Percentiles rank a stretch among this genome's conserved stretches.
Evolutionary conservation across 2,888 invertebrate species (phyloP).

Genomic region (Chloromyia formosa): DNA sequence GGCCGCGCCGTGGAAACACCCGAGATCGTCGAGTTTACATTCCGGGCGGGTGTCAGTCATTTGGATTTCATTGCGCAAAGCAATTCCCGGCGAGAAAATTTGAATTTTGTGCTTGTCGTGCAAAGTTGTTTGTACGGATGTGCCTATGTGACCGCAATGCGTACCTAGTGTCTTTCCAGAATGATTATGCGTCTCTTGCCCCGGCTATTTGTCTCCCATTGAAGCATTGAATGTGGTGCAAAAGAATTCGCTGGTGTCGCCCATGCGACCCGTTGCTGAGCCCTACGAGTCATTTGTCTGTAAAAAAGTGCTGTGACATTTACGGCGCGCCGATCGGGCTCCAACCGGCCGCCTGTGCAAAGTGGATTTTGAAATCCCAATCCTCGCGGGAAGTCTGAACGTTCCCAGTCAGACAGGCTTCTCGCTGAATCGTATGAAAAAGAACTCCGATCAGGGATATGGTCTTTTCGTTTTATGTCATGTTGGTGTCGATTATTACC

Average conservation of each 20-base stretch:
- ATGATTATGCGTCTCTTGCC: not conserved
- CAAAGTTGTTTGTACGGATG: not conserved
- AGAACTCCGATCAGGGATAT: too few relatives aligned
- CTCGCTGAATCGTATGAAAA: constrained; percentile 79
- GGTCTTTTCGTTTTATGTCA: too few relatives aligned
- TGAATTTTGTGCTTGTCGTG: constrained; percentile 3
- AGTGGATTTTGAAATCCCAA: constrained; percentile 80
- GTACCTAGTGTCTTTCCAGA: not conserved
- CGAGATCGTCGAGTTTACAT: constrained; percentile 19
- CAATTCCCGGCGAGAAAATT: constrained; percentile 20
- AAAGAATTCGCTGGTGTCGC: too few relatives aligned
- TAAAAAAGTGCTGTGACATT: constrained; percentile 36
- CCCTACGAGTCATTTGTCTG: not conserved
- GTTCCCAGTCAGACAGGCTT: constrained; percentile 78
- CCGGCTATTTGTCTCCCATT: too few relatives aligned
- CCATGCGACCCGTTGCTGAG: not conserved
- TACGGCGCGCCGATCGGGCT: not conserved
- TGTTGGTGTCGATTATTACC: too few relatives aligned
- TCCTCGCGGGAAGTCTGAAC: constrained; percentile 79
- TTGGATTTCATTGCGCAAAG: not conserved
- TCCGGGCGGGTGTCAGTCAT: constrained; percentile 33
- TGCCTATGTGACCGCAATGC: constrained; percentile 3
- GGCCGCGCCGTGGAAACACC: too few relatives aligned
- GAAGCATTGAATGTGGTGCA: too few relatives aligned
- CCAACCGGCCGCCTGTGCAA: constrained; percentile 45